phyloP scores from a whole-genome alignment of 2,113 vertebrate species.

The Sakesphorus luctuosus region DNA sequence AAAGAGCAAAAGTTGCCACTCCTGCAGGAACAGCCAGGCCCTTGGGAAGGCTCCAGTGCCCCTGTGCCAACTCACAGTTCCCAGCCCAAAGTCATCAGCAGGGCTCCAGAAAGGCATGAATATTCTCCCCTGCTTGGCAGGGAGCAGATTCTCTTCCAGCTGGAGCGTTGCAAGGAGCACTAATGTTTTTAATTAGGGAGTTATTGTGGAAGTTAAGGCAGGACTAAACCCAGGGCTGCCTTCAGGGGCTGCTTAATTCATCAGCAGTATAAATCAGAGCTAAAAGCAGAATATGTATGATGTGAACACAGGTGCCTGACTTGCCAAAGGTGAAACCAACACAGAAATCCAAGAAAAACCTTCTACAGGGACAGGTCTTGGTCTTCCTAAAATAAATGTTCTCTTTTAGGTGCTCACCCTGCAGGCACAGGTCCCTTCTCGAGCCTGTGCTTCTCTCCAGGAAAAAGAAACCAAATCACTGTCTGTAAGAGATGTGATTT shows the following conservation, averaged over 20 bases:
- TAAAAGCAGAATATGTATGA: background rate
- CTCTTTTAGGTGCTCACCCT: accelerated
- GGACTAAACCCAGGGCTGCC: background rate
- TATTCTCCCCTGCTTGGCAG: background rate
- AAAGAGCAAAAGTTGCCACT: background rate
- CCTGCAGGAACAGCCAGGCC: background rate
- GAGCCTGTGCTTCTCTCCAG: background rate
- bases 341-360: background rate
- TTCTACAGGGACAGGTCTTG: background rate
- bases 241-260: conserved; percentile 5
- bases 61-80: background rate
- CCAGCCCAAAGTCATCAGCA: background rate
- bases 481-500: background rate
- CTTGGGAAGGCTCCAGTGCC: background rate
- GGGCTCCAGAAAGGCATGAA: conserved; percentile 3
- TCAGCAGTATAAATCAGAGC: background rate
- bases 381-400: background rate
- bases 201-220: background rate
- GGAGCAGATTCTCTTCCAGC: conserved; percentile 19
- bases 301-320: background rate
- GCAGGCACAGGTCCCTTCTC: background rate
- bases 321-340: background rate
- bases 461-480: background rate
- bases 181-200: conserved; percentile 70
- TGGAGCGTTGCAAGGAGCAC: background rate